These are phyloP conservation scores for Ferdinandea cuprea DNA, from an alignment of 2,888 invertebrate species.

Conservation along the genomic window DNA sequence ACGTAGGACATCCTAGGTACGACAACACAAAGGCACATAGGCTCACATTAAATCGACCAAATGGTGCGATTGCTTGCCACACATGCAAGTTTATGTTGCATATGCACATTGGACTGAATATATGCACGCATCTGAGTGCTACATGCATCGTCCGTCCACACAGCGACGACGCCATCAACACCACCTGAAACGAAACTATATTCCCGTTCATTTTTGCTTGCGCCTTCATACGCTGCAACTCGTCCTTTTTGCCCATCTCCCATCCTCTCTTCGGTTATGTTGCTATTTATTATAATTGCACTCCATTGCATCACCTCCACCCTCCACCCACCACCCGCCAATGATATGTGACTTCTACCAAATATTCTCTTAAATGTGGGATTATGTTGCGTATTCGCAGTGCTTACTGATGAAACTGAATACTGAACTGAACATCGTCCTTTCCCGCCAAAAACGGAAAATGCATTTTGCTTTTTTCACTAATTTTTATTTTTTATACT, in stretches of 20 bases:
- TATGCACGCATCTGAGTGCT: constrained; percentile 37
- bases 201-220: neutral
- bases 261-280: constrained; percentile 52
- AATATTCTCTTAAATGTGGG: constrained; percentile 37
- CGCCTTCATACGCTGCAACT: neutral
- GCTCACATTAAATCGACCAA: constrained; percentile 38
- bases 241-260: constrained; percentile 41
- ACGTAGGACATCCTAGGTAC: constrained; percentile 62
- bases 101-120: constrained; percentile 24
- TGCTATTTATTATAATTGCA: constrained; percentile 74
- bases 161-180: constrained; percentile 59
- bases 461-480: constrained; percentile 49
- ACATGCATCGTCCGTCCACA: constrained; percentile 33
- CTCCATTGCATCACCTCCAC: constrained; percentile 71
- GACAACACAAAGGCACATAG: constrained; percentile 45
- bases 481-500: constrained; percentile 50
- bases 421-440: constrained; percentile 61
- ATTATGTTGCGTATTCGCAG: constrained; percentile 68
- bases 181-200: constrained; percentile 44
- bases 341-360: neutral
- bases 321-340: constrained; percentile 33
- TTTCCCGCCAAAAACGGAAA: constrained; percentile 72
- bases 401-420: constrained; percentile 27
- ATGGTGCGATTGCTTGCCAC: constrained; percentile 61
- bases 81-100: constrained; percentile 60